Base-by-base conservation (phyloP, 1,140 invertebrate genomes). In the Drosophila pectinifera region DNA sequence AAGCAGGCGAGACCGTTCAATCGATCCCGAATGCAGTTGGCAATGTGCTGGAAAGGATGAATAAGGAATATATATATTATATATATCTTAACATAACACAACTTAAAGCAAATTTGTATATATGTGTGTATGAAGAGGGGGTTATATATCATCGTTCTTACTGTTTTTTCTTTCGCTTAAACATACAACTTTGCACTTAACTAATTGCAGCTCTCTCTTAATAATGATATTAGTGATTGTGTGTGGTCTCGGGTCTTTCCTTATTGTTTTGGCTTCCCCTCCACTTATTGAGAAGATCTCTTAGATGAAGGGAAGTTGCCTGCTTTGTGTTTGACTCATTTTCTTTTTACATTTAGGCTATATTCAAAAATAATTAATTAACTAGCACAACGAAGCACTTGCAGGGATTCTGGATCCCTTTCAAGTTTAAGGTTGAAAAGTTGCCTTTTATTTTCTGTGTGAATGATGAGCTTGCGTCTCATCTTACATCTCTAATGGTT, bases 1-100 rank as follows among this genome's bases (percentile, higher is more conserved):
- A 13, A 0, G 18, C 34, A 20, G 18, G 26, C 26, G 1, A 6
- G n/a, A 41, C 49, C 26, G 14, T 3, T 61, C 14, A 14, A 6
- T 10, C 18, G 28, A 65, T 41, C 14, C 63, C 24, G 13, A 48
- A 20, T n/a, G 42, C 22, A 11, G 7, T 24, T 14, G 63, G 63
- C 51, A 42, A 63, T 63, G 31, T 5, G 7, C n/a, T 61, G 24
- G 24, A 36, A n/a, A 20, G 34, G 14, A 55, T 22, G 41, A 36
- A 28, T 45, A 31, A 34, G 39, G 16, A 48, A 36, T 42, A 22
- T 51, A 34, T 49, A 31, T 49, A 18, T 49, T 14, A 38, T 48
- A 28, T 36, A 70, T 76, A 73, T 77, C 77, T 80, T 80, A 83
- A 67, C 46, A 46, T 84, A 80, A 67, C 80, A 84, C 67, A 84